A percentile compares a stretch with the other conserved stretches of the same genome.
Evolutionary conservation across 2,797 vertebrate genomes (phyloP).

Genomic region (Benthosema pterotum): DNA sequence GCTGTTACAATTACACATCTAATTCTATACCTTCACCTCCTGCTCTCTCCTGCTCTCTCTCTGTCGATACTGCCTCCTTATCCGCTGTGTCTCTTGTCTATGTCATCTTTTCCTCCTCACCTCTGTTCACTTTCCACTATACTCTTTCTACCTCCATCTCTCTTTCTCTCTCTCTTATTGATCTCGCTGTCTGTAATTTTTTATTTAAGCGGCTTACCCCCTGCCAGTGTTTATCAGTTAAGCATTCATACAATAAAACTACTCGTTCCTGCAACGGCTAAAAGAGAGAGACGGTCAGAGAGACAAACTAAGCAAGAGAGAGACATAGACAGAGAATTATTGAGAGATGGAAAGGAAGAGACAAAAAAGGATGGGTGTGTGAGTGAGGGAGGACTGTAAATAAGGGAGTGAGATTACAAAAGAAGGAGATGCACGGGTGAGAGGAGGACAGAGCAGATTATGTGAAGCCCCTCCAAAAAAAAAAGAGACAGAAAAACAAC

Average conservation of each 20-base stretch:
- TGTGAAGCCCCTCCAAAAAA: too few relatives aligned
- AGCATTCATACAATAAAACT: conserved; percentile 44
- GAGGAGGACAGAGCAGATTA: too few relatives aligned
- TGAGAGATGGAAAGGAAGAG: too few relatives aligned
- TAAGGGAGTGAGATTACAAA: too few relatives aligned
- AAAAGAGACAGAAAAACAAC: too few relatives aligned
- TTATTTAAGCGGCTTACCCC: conserved; percentile 55
- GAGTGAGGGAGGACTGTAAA: too few relatives aligned
- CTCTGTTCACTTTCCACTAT: conserved; percentile 41
- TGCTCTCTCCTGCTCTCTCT: not conserved
- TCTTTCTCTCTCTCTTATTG: conserved; percentile 29
- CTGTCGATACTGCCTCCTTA: conserved; percentile 9
- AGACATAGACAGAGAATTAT: not conserved
- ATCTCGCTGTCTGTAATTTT: conserved; percentile 43
- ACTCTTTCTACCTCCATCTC: conserved; percentile 34
- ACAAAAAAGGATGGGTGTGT: too few relatives aligned
- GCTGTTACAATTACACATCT: too few relatives aligned
- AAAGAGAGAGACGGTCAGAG: not conserved
- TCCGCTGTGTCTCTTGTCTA: conserved; percentile 33
- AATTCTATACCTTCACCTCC: conserved; percentile 1
- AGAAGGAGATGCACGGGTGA: too few relatives aligned
- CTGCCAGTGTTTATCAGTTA: conserved; percentile 35
- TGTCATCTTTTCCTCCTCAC: conserved; percentile 11
- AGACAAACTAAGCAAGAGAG: not conserved
- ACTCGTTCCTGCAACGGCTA: conserved; percentile 30